Percentiles rank a stretch among this genome's conserved stretches.
Conservation (phyloP, 2,113 vertebrate genomes). For the Calidris pugnax region DNA sequence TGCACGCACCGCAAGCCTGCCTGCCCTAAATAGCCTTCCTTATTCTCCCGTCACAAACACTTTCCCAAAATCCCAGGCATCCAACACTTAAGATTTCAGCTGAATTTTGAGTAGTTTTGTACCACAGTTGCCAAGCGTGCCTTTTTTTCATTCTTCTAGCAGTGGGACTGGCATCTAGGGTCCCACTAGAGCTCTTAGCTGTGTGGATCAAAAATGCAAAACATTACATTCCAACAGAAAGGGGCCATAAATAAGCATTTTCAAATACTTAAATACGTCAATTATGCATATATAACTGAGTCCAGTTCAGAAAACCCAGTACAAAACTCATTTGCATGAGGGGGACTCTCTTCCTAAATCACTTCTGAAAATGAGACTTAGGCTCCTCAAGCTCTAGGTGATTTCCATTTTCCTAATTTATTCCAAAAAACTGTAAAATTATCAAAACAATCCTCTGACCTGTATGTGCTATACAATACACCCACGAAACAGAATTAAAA, state of each 20-base stretch:
- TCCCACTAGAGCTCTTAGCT: background rate
- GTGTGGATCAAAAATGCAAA: background rate
- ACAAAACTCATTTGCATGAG: background rate
- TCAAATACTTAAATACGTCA: background rate
- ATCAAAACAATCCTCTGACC: background rate
- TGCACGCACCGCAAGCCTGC: background rate
- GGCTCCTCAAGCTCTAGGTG: background rate
- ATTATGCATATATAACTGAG: background rate
- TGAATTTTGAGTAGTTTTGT: background rate
- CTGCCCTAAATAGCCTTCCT: background rate
- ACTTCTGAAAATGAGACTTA: background rate
- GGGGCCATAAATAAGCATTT: background rate
- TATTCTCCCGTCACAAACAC: background rate
- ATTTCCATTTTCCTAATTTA: constrained; percentile 2
- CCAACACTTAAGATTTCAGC: background rate
- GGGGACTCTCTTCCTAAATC: background rate
- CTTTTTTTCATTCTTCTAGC: background rate
- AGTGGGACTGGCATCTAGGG: too few relatives aligned
- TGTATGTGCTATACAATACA: background rate
- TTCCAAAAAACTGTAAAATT: background rate
- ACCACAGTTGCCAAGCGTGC: fast-evolving
- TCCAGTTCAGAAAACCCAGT: background rate
- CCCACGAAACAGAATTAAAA: background rate
- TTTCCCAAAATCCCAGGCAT: background rate
- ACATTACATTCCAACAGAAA: background rate